phyloP scores from a whole-genome alignment of 2,888 invertebrate genomes.

The Idaea aversata region DNA sequence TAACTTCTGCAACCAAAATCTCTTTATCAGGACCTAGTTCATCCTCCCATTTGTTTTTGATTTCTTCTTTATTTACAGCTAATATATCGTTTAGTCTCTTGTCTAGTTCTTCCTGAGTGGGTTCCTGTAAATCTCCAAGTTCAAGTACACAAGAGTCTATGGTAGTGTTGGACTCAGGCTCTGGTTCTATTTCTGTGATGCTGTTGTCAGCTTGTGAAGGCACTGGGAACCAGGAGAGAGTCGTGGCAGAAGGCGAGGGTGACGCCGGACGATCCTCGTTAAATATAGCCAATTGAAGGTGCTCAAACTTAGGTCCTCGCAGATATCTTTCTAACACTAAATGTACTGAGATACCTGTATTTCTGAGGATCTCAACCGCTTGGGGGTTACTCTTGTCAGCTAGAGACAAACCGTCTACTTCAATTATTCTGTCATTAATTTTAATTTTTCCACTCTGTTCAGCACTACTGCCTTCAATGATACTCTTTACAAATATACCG shows the following conservation, averaged over 20 bases:
- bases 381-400: constrained; percentile 97
- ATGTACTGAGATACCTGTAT: constrained; percentile 94
- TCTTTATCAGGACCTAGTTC: constrained; percentile 91
- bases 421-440: constrained; percentile 98
- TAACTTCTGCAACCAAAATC: constrained; percentile 95
- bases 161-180: constrained; percentile 89
- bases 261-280: constrained; percentile 78
- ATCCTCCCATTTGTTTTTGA: constrained; percentile 89
- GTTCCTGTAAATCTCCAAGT: constrained; percentile 72
- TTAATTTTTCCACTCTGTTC: constrained; percentile 94
- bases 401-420: constrained; percentile 94
- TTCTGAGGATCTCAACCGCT: constrained; percentile 96
- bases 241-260: constrained; percentile 89
- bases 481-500: constrained; percentile 99
- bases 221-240: constrained; percentile 91
- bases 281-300: constrained; percentile 92
- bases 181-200: constrained; percentile 85
- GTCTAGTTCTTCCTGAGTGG: constrained; percentile 73
- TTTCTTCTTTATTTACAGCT: constrained; percentile 78
- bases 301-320: constrained; percentile 95
- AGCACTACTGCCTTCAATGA: constrained; percentile 97
- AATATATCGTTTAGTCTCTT: constrained; percentile 81
- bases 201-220: constrained; percentile 83
- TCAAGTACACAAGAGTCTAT: constrained; percentile 87
- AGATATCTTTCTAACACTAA: constrained; percentile 95